Percentiles rank a stretch among this genome's conserved stretches.
Evolutionary conservation across 2,113 vertebrate species (phyloP).

Genomic region (Leuciscus idus): DNA sequence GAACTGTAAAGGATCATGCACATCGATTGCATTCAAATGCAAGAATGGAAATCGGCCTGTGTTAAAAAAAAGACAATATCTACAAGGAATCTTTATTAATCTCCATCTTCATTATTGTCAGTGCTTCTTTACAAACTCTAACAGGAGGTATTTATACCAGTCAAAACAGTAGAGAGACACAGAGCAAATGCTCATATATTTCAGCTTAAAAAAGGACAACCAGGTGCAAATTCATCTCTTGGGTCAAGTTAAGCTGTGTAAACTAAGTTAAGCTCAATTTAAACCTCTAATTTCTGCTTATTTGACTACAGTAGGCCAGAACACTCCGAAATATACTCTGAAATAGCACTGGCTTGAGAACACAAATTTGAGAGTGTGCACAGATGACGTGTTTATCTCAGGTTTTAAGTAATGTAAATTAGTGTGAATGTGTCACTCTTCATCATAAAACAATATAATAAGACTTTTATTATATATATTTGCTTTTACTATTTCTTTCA

Average conservation of each 20-base stretch:
- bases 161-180: background rate
- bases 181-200: background rate
- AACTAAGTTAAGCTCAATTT: background rate
- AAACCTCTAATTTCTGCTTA: conserved; percentile 27
- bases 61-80: background rate
- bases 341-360: background rate
- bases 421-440: background rate
- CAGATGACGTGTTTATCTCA: background rate
- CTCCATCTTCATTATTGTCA: background rate
- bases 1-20: background rate
- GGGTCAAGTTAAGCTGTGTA: conserved; percentile 40
- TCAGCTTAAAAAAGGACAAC: background rate
- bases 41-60: background rate
- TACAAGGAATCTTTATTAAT: background rate
- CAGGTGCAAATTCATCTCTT: conserved; percentile 1
- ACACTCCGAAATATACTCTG: background rate
- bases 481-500: too few species aligned
- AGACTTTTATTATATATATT: too few species aligned
- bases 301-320: background rate
- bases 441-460: background rate
- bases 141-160: background rate
- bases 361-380: background rate
- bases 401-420: background rate
- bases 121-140: background rate
- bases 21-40: background rate